Evolutionary conservation across 2,113 vertebrate genomes (phyloP), one percentile per base, ranked within the genome.

Genomic region (Macquaria ambigua): DNA sequence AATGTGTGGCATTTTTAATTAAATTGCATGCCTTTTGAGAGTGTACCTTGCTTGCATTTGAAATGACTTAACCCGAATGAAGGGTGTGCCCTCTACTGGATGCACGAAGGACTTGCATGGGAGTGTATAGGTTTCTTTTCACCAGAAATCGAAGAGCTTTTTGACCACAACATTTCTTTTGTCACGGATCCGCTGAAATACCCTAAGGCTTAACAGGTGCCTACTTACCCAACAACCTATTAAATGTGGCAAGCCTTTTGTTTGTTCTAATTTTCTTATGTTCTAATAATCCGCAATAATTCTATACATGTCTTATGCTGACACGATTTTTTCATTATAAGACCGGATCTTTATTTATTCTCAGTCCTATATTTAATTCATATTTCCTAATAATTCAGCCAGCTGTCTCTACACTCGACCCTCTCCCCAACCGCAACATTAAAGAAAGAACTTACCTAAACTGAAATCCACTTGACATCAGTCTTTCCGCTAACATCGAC

Each of bases 91-190:
- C 75, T 64, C 92, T 91, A 12, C 12, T 75, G 92, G 87, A 34
- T 8, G 10, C 6, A 16, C 1, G 0, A 4, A 11, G 50, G 2
- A 34, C 0, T 39, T 77, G 59, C 64, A 75, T 6, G 7, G 5
- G 8, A 8, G 25, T 3, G 5, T 37, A 11, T 67, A 79, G 50
- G 84, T 92, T 93, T 92, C 77, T 28, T 37, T 93, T 91, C 23
- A n/a, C 12, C 2, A 20, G 67, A 90, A 92, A 81, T 14, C 1
- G 34, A 3, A 20, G 5, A 3, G 16, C 8, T 58, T 37, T 34
- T 9, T 8, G 14, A 66, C 48, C 9, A 68, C 37, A 55, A 28
- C 9, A 21, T 14, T 1, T 63, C 3, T 61, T 21, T 21, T 1
- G 3, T 31, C 16, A 25, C 6, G 39, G 23, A 21, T 14, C 10